Base-by-base conservation (phyloP, 2,888 invertebrate species). In the Malthinus seriepunctatus region DNA sequence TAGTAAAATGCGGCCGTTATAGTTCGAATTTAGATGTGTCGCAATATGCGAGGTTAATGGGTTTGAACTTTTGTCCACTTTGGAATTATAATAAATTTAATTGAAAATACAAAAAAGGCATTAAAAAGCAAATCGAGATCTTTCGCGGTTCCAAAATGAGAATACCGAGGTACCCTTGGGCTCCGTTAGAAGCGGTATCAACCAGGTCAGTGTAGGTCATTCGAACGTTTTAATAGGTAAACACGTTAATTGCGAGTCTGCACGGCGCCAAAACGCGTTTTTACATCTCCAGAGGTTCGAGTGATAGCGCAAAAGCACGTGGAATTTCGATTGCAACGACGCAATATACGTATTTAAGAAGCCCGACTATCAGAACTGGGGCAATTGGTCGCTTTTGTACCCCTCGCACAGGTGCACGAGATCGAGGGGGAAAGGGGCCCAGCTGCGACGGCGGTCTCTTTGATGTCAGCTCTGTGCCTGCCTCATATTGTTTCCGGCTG, bases 401-500 rank as follows among this genome's bases (percentile, higher is more conserved):
- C 23, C 23, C 63, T 47, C 56, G 52, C 63, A 67, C 68, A 67
- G 64, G 67, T 67, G 68, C 63, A 63, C 51, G 62, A 63, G 62
- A 60, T 55, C 65, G 61, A 67, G 70, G 44, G 56, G 56, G 49
- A 57, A 54, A 57, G 64, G 59, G 58, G 23, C 23, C 39, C 57
- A 51, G 55, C 59, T 59, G 52, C 58, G 52, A 55, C 56, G 60
- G 74, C 78, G 77, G 78, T 71, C 63, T 65, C 76, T 79, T 79
- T 79, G 78, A 78, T 71, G 76, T 78, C 69, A 68, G 72, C 74
- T 70, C 71, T 71, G 73, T 75, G 76, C 74, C 74, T 73, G 76
- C 75, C 75, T 78, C 77, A 75, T 77, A 79, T 78, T 79, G 78
- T 79, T 79, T 79, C 79, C 79, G 79, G 79, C 78, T 83, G 83